Evolutionary conservation across 2,888 invertebrate genomes (phyloP).

Genomic region (Melanostoma mellinum): DNA sequence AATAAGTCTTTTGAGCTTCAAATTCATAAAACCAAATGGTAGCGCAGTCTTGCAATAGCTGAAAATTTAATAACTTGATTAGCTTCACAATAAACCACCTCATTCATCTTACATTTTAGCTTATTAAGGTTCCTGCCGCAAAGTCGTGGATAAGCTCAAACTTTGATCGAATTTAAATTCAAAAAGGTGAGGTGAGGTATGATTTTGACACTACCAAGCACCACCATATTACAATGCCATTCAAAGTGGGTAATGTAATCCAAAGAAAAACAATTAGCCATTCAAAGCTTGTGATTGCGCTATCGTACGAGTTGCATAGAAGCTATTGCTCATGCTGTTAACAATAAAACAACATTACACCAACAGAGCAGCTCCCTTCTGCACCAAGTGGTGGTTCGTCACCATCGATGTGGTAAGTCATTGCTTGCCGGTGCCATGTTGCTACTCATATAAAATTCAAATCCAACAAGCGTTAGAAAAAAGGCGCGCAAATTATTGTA

Average conservation of each 20-base stretch:
- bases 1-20: no score
- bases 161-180: constrained; percentile 19
- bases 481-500: constrained; percentile 35
- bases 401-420: constrained; percentile 26
- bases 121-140: neutral
- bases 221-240: neutral
- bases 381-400: constrained; percentile 21
- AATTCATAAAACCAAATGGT: no score
- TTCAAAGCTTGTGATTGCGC: constrained; percentile 57
- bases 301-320: constrained; percentile 49
- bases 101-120: neutral
- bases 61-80: no score
- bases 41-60: no score
- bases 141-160: constrained; percentile 12
- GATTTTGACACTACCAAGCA: constrained; percentile 21
- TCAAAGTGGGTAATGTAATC: constrained; percentile 14
- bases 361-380: constrained; percentile 21
- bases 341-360: constrained; percentile 46
- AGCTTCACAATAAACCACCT: neutral
- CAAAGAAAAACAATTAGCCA: constrained; percentile 61
- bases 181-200: constrained; percentile 3
- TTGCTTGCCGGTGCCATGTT: constrained; percentile 2
- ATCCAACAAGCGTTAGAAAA: constrained; percentile 34
- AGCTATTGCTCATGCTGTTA: constrained; percentile 48
- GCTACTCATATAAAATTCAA: constrained; percentile 25